Evolutionary conservation across 2,888 invertebrate genomes (phyloP), one percentile per base, ranked within the genome.

Genomic region (Macrosoma leucophasiata): DNA sequence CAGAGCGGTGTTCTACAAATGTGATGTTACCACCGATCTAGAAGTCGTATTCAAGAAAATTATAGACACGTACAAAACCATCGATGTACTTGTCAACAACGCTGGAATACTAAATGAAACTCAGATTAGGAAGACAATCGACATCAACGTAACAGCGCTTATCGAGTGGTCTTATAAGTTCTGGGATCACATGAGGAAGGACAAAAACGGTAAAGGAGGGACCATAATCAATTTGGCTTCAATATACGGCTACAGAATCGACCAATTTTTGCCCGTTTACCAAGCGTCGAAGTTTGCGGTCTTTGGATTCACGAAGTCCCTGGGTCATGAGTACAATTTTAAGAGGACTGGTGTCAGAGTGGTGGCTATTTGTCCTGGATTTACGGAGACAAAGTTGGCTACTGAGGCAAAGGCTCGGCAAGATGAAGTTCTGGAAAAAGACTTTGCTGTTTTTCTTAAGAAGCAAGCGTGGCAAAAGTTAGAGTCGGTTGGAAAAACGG

Each of bases 151-250:
- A 0, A 58, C 54, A 4, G 62, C 60, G 2, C 32, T 74, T 1
- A 51, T 67, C 3, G 62, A 65, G 22, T 75, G 86, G 48, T 79
- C 81, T 0, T 47, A 86, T n/a, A 71, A 88, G 19, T 89, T 84
- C 26, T 74, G 87, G 56, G 75, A 88, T 33, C 78, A 86, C 52
- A 86, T 89, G 86, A 74, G 87, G n/a, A 81, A 65, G 24, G 78
- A 87, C 39, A 81, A 74, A 32, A 79, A 84, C 0, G 87, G 87
- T 0, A 63, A 69, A 19, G 90, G 90, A 6, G 90, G 90, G 1
- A 82, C 85, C 1, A 85, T 91, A 26, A 75, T 91, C n/a, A 91
- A 91, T 55, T 70, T 90, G 12, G 81, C 88, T 1, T 89, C 90
- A 1, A 84, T 87, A 12, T 81, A 86, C 37, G 90, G 89, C 0